Percentiles rank a stretch among this genome's conserved stretches.
Evolutionary conservation across 2,888 invertebrate species (phyloP).

Genomic region (Ormyrus thymus): DNA sequence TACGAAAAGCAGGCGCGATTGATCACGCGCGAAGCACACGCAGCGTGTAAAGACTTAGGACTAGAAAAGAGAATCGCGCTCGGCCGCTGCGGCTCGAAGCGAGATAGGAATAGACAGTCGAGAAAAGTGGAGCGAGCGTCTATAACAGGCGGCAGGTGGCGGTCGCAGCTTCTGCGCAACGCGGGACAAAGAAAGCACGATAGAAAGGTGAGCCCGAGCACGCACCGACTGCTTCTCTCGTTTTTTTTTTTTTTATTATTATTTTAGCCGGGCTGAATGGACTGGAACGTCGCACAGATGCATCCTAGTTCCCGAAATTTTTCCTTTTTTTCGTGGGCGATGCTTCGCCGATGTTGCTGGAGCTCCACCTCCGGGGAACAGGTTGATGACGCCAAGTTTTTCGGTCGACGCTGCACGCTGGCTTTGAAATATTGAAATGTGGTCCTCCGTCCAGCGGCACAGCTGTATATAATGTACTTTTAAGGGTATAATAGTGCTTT

Average conservation of each 20-base stretch:
- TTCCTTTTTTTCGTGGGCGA: too few species aligned
- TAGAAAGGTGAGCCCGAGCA: conserved; percentile 11
- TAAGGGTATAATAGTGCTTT: too few species aligned
- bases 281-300: background rate
- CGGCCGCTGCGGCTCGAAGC: conserved; percentile 32
- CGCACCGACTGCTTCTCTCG: conserved; percentile 9
- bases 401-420: too few species aligned
- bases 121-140: conserved; percentile 66
- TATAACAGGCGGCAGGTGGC: conserved; percentile 62
- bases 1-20: background rate
- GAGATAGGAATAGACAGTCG: conserved; percentile 64
- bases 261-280: background rate
- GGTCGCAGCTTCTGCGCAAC: conserved; percentile 58
- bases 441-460: too few species aligned
- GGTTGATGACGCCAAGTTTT: too few species aligned
- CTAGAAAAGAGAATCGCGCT: background rate
- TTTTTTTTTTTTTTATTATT: background rate
- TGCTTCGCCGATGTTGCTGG: too few species aligned
- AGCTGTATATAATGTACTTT: too few species aligned
- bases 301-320: background rate
- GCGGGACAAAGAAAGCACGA: conserved; percentile 56
- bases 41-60: conserved; percentile 9
- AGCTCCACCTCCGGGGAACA: too few species aligned
- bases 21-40: conserved; percentile 6
- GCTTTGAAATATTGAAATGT: too few species aligned